A percentile compares a stretch with the other conserved stretches of the same genome.
Conservation (phyloP, 2,113 vertebrate species). For the Odocoileus virginianus region DNA sequence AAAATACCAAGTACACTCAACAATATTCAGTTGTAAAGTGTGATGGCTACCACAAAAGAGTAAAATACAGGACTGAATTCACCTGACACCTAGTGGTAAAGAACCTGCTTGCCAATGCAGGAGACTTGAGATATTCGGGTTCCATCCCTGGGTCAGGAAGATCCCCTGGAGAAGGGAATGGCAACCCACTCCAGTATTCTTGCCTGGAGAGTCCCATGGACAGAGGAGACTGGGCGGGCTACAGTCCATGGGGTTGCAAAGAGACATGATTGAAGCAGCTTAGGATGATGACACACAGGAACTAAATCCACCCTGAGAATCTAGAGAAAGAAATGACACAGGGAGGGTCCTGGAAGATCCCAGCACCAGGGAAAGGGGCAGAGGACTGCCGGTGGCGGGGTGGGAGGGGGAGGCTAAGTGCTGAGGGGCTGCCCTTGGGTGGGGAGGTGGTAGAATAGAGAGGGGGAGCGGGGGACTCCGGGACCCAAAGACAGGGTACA, state of each 20-base stretch:
- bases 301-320: neutral
- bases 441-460: neutral
- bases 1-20: accelerated
- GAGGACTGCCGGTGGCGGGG: accelerated
- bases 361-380: neutral
- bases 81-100: neutral
- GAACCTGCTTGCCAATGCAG: neutral
- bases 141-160: neutral
- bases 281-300: neutral
- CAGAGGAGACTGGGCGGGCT: neutral
- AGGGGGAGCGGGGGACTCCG: accelerated
- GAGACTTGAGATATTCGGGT: neutral
- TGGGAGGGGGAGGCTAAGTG: neutral
- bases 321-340: neutral
- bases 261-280: neutral
- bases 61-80: accelerated
- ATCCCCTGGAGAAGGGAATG: neutral
- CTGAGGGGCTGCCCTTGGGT: neutral
- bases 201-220: neutral
- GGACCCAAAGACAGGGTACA: neutral
- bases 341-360: neutral
- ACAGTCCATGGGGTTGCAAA: neutral
- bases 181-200: neutral
- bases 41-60: accelerated
- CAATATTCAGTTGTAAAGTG: accelerated